Percentiles rank a stretch among this genome's conserved stretches.
phyloP scores from a whole-genome alignment of 2,888 invertebrate species.

The Leptogaster cylindrica region DNA sequence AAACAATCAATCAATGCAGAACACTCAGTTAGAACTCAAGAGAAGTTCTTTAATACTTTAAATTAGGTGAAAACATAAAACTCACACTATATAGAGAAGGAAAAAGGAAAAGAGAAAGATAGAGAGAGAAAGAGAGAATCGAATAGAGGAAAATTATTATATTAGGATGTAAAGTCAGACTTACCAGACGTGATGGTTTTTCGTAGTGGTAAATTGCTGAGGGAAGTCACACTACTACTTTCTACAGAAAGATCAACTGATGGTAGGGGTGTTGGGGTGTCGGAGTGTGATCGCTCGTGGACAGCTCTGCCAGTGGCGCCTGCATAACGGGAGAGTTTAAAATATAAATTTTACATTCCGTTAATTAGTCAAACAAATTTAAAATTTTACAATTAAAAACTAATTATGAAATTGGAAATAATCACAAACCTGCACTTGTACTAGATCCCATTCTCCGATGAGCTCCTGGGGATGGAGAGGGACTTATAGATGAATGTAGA shows the following conservation, averaged over 20 bases:
- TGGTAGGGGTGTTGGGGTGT: conserved; percentile 82
- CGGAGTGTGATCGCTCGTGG: conserved; percentile 89
- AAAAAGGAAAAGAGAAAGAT: conserved; percentile 31
- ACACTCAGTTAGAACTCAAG: too few relatives aligned
- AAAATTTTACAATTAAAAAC: not conserved
- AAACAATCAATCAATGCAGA: too few relatives aligned
- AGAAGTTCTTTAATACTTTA: too few relatives aligned
- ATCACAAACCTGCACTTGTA: conserved; percentile 56
- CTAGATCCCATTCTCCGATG: conserved; percentile 70
- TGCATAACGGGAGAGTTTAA: not conserved
- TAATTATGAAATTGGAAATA: too few relatives aligned
- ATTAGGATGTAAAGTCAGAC: too few relatives aligned
- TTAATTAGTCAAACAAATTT: not conserved
- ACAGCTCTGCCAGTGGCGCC: conserved; percentile 65
- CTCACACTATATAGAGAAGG: not conserved
- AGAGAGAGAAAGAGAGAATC: conserved; percentile 33
- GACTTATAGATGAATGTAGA: conserved; percentile 51
- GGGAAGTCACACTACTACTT: conserved; percentile 92
- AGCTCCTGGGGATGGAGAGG: conserved; percentile 64
- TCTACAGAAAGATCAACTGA: conserved; percentile 91
- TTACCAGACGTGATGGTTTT: conserved; percentile 79
- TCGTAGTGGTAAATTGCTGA: conserved; percentile 86
- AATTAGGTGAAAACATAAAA: not conserved
- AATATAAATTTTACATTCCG: not conserved
- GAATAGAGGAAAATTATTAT: conserved; percentile 52